A percentile compares a stretch with the other conserved stretches of the same genome.
These are phyloP conservation scores for Columba guinea DNA, from an alignment of 2,797 vertebrate species.

Conservation along the genomic window DNA sequence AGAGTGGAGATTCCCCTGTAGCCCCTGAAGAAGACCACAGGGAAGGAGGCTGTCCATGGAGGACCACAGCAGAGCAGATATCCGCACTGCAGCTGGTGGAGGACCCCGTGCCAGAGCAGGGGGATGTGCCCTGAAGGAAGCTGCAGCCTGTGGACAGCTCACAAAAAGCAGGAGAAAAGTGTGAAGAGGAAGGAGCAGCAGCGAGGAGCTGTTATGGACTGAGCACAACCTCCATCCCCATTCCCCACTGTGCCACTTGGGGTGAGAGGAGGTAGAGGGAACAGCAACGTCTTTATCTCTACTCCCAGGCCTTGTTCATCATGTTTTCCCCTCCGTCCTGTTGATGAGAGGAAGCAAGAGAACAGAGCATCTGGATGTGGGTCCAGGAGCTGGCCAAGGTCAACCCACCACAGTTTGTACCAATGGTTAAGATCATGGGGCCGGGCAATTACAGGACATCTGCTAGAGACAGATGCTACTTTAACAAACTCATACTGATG, in stretches of 20 bases:
- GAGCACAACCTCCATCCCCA: neutral
- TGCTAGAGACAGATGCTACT: neutral
- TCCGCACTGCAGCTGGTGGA: neutral
- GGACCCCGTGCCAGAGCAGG: neutral
- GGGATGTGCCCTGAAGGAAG: neutral
- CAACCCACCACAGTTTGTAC: neutral
- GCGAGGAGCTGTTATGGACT: neutral
- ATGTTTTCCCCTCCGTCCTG: neutral
- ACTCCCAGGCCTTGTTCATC: neutral
- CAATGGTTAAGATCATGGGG: neutral
- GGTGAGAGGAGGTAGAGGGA: neutral
- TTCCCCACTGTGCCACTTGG: too few species aligned
- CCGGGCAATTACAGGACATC: neutral
- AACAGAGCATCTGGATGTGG: neutral
- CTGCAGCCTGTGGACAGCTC: neutral
- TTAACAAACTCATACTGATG: neutral
- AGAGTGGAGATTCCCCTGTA: neutral
- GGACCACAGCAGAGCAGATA: neutral
- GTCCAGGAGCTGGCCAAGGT: neutral
- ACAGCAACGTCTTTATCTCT: neutral
- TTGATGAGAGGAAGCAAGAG: neutral
- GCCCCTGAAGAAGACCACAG: neutral
- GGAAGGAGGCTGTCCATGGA: neutral
- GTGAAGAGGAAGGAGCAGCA: neutral
- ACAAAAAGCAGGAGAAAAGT: neutral